These are phyloP conservation scores for Neosilurus hyrtlii DNA, from an alignment of 2,797 vertebrate species.

Conservation along the genomic window DNA sequence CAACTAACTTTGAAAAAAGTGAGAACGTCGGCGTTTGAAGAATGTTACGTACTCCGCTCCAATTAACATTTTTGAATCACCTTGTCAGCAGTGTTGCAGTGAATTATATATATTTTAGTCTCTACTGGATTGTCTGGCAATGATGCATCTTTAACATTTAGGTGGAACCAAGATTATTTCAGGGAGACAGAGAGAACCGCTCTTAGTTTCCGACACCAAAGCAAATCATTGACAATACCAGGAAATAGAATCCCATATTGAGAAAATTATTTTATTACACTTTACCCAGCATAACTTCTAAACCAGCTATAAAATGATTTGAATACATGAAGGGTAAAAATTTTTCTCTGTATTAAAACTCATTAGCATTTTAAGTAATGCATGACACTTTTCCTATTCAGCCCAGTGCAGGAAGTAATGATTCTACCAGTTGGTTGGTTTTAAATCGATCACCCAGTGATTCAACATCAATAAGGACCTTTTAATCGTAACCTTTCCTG, in stretches of 20 bases:
- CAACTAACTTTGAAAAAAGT: neutral
- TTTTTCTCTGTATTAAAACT: slow-evolving; percentile 5
- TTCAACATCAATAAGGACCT: neutral
- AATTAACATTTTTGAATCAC: neutral
- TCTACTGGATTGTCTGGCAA: neutral
- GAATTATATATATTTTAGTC: neutral
- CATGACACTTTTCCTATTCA: slow-evolving; percentile 1
- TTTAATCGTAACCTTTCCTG: slow-evolving; percentile 24
- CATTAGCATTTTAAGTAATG: slow-evolving; percentile 17
- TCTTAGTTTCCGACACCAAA: neutral
- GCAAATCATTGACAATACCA: neutral
- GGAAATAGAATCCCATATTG: neutral
- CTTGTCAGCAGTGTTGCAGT: neutral
- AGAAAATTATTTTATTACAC: neutral
- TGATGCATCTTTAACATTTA: neutral
- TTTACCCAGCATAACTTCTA: slow-evolving; percentile 3
- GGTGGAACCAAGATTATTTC: neutral
- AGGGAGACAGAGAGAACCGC: neutral
- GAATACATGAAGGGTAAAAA: slow-evolving; percentile 11
- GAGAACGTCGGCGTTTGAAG: neutral
- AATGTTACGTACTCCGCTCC: neutral
- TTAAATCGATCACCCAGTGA: slow-evolving; percentile 2
- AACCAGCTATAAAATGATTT: neutral
- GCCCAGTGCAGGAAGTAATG: slow-evolving; percentile 5
- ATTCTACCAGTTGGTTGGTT: neutral